Evolutionary conservation across 2,797 vertebrate species (phyloP).

Genomic region (Anguilla anguilla): DNA sequence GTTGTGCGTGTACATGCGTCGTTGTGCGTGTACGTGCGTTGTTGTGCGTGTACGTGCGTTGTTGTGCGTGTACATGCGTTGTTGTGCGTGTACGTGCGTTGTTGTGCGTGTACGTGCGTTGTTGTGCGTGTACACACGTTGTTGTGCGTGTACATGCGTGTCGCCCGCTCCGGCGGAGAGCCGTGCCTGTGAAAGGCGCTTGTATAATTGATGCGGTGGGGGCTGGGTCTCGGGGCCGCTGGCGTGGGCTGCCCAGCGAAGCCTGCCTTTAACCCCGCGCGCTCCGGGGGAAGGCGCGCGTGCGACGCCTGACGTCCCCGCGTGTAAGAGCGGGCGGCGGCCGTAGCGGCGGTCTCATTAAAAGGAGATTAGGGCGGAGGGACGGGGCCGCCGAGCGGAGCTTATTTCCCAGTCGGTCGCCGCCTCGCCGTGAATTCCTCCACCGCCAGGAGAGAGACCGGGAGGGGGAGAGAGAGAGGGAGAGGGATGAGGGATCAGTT

Average conservation of each 20-base stretch:
- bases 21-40: too few relatives aligned
- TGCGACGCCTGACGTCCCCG: not conserved
- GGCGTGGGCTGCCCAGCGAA: not conserved
- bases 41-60: too few relatives aligned
- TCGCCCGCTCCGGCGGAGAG: not conserved
- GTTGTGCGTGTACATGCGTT: too few relatives aligned
- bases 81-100: too few relatives aligned
- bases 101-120: too few relatives aligned
- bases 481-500: slow-evolving; percentile 42
- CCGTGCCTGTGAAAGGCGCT: not conserved
- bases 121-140: not conserved
- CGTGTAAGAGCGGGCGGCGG: slow-evolving; percentile 14
- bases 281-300: not conserved
- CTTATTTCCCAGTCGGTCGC: not conserved
- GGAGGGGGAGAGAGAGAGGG: slow-evolving; percentile 21
- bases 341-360: slow-evolving; percentile 35
- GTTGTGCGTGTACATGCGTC: too few relatives aligned
- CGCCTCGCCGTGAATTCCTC: not conserved
- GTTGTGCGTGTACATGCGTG: not conserved
- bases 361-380: slow-evolving; percentile 44
- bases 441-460: not conserved
- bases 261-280: not conserved
- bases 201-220: not conserved
- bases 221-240: not conserved
- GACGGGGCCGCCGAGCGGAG: slow-evolving; percentile 18